These are phyloP conservation scores for Cataglyphis altisquamis DNA, from an alignment of 2,888 invertebrate genomes.

Conservation along the genomic window DNA sequence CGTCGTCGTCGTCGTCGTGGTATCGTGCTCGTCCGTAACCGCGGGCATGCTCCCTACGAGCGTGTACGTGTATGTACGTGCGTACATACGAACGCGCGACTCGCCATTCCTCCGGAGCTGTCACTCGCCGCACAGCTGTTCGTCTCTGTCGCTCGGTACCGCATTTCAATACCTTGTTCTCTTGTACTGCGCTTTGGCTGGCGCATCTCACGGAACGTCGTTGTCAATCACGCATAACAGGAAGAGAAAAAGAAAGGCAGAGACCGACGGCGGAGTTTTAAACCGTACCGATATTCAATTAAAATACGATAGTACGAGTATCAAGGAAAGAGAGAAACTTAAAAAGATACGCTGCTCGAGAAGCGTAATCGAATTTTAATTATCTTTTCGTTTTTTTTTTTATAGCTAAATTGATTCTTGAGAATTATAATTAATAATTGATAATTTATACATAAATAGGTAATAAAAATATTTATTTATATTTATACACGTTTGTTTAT, in stretches of 20 bases:
- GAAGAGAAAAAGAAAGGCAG: not conserved
- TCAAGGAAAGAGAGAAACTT: not conserved
- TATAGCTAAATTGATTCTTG: no score
- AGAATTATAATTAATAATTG: not conserved
- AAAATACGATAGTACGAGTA: not conserved
- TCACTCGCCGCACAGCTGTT: slow-evolving; percentile 14
- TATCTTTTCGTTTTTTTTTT: not conserved
- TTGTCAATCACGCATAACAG: slow-evolving; percentile 35
- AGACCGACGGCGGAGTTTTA: not conserved
- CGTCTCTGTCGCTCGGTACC: slow-evolving; percentile 4
- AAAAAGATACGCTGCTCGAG: not conserved
- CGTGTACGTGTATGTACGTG: not conserved
- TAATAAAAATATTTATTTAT: not conserved
- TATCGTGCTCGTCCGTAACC: slow-evolving; percentile 65
- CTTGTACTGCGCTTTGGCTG: not conserved
- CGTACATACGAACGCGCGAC: not conserved
- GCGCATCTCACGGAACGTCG: slow-evolving; percentile 12
- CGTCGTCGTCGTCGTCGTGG: not conserved
- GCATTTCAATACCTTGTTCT: slow-evolving; percentile 23
- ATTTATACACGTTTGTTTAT: not conserved
- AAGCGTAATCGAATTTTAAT: not conserved
- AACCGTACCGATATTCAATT: not conserved
- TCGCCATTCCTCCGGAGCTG: not conserved
- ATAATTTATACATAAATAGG: not conserved
- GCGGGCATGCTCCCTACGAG: slow-evolving; percentile 71